Evolutionary conservation across 2,797 vertebrate genomes (phyloP).

Genomic region (Cirrhinus molitorella): DNA sequence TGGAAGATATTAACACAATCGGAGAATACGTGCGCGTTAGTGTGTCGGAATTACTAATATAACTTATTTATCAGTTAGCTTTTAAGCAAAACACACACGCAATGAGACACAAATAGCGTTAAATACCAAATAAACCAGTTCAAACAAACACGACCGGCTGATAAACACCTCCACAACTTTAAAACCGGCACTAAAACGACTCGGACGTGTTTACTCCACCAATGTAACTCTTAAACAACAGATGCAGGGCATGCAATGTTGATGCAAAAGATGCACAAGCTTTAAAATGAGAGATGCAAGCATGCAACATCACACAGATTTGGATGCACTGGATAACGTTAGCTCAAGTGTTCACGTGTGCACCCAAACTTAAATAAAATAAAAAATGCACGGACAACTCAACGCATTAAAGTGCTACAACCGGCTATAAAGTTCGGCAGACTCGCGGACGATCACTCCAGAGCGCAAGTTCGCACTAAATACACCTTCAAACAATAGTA

Average conservation of each 20-base stretch:
- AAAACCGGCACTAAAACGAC: not conserved
- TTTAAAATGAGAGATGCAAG: slow-evolving; percentile 11
- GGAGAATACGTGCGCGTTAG: not conserved
- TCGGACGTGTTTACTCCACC: not conserved
- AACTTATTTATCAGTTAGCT: not conserved
- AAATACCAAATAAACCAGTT: not conserved
- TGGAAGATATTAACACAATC: not conserved
- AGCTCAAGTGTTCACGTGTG: slow-evolving; percentile 28
- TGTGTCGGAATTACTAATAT: not conserved
- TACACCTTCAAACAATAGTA: slow-evolving; percentile 74
- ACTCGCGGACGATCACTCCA: slow-evolving; percentile 56
- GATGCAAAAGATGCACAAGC: slow-evolving; percentile 10
- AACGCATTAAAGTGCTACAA: slow-evolving; percentile 15
- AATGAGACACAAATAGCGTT: not conserved
- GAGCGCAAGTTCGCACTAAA: slow-evolving; percentile 64
- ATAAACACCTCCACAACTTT: slow-evolving; percentile 39
- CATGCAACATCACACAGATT: slow-evolving; percentile 23
- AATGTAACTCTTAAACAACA: not conserved
- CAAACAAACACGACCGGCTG: not conserved
- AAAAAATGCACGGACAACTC: not conserved
- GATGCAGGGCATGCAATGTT: not conserved
- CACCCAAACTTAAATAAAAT: slow-evolving; percentile 35
- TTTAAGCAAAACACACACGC: not conserved
- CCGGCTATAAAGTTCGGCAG: slow-evolving; percentile 66
- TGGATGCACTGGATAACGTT: slow-evolving; percentile 1